Percentiles rank a stretch among this genome's conserved stretches.
phyloP scores from a whole-genome alignment of 1,140 invertebrate genomes.

The Panagrolaimus sp. region DNA sequence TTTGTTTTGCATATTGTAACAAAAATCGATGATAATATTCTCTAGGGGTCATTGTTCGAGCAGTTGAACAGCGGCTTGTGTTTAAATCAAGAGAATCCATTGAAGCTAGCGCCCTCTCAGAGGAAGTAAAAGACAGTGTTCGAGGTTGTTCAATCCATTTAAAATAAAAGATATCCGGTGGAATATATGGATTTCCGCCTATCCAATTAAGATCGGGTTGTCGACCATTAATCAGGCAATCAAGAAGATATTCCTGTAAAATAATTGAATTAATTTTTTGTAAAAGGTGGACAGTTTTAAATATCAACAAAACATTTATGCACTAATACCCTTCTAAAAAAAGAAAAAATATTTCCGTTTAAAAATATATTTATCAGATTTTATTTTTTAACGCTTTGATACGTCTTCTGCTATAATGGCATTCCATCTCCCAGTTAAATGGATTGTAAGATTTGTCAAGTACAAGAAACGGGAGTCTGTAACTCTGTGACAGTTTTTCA shows the following conservation, averaged over 20 bases:
- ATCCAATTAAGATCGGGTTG: conserved; percentile 58
- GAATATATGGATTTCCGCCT: conserved; percentile 54
- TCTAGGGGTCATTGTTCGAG: conserved; percentile 54
- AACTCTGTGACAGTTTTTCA: no score
- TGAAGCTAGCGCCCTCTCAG: conserved; percentile 52
- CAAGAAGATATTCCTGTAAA: conserved; percentile 53
- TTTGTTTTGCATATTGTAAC: conserved; percentile 37
- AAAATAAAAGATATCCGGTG: conserved; percentile 58
- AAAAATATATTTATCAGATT: no score
- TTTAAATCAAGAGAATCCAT: conserved; percentile 56
- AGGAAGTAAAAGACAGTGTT: conserved; percentile 50
- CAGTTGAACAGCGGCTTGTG: conserved; percentile 49
- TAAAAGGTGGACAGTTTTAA: background rate
- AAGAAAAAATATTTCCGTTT: no score
- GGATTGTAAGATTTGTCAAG: no score
- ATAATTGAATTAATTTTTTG: no score
- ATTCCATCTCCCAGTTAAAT: no score
- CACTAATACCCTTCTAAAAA: no score
- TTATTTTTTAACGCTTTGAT: no score
- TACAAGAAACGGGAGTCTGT: no score
- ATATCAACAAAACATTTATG: background rate
- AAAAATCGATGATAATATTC: conserved; percentile 57
- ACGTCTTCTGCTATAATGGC: no score
- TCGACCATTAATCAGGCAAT: conserved; percentile 55
- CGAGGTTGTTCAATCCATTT: conserved; percentile 58